phyloP scores from a whole-genome alignment of 1,140 invertebrate species.

The Drosophila ambigua region DNA sequence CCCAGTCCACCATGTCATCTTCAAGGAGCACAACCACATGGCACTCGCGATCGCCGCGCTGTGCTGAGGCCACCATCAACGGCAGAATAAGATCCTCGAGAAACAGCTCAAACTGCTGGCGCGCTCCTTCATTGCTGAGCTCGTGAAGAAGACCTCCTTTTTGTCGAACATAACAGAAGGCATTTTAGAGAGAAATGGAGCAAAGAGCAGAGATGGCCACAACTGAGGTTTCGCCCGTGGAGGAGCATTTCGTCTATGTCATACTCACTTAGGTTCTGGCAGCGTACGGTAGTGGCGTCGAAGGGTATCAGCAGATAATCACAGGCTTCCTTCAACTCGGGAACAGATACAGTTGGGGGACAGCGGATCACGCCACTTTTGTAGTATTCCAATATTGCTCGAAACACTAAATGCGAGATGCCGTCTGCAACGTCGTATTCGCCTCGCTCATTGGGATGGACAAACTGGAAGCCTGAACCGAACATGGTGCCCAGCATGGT shows the following conservation, averaged over 20 bases:
- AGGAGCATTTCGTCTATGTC: slow-evolving; percentile 21
- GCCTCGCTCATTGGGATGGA: slow-evolving; percentile 96
- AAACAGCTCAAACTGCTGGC: slow-evolving; percentile 98
- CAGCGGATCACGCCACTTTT: slow-evolving; percentile 93
- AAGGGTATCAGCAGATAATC: slow-evolving; percentile 99
- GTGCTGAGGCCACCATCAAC: slow-evolving; percentile 97
- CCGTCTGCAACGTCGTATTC: slow-evolving; percentile 99
- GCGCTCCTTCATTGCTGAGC: slow-evolving; percentile 98
- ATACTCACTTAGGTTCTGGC: slow-evolving; percentile 95
- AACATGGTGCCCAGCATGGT: slow-evolving; percentile 99
- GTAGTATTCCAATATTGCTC: slow-evolving; percentile 98
- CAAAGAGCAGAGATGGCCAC: slow-evolving; percentile 54
- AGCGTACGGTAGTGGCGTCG: slow-evolving; percentile 97
- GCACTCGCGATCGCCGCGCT: slow-evolving; percentile 94
- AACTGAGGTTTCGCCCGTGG: slow-evolving; percentile 61
- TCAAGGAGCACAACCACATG: slow-evolving; percentile 98
- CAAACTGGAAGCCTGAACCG: slow-evolving; percentile 96
- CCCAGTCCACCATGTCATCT: slow-evolving; percentile 99
- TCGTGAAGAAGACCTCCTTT: slow-evolving; percentile 98
- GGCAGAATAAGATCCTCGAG: slow-evolving; percentile 98
- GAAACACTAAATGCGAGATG: slow-evolving; percentile 97
- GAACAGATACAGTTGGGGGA: slow-evolving; percentile 92
- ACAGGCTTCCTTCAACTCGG: slow-evolving; percentile 98
- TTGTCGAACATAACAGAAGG: slow-evolving; percentile 61
- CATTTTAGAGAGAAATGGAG: slow-evolving; percentile 46